Conservation (phyloP, 2,113 vertebrate species). For the Parotia lawesii region DNA sequence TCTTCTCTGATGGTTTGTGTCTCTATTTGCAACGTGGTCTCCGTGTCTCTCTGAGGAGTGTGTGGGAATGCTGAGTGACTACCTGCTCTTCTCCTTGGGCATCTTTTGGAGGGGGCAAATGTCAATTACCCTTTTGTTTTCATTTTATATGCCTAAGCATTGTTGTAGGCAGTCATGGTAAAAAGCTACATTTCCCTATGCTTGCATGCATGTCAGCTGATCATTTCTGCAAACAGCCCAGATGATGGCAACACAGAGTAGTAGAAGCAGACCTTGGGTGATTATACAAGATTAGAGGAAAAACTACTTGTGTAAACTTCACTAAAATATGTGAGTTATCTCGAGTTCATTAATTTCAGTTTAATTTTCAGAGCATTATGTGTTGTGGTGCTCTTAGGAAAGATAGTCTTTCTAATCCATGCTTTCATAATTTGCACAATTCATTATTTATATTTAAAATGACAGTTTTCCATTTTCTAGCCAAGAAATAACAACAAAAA, state of each 20-base stretch:
- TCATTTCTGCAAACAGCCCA: slow-evolving; percentile 1
- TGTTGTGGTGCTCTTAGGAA: neutral
- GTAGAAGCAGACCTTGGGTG: neutral
- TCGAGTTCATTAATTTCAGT: neutral
- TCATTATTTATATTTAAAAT: neutral
- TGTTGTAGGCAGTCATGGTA: neutral
- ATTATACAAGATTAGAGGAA: neutral
- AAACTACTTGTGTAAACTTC: neutral
- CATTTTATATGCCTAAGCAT: neutral
- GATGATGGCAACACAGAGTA: slow-evolving; percentile 24
- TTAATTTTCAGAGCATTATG: slow-evolving; percentile 17
- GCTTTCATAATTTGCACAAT: neutral
- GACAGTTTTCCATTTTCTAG: neutral
- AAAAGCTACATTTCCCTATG: neutral
- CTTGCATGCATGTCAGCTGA: neutral
- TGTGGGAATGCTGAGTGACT: neutral
- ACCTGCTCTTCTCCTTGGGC: neutral
- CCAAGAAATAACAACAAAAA: neutral
- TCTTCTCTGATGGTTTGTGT: slow-evolving; percentile 78
- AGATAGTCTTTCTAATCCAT: neutral
- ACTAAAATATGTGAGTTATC: neutral
- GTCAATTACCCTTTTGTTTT: slow-evolving; percentile 21
- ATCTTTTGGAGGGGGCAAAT: neutral
- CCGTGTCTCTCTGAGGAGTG: neutral
- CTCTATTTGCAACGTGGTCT: slow-evolving; percentile 76